Conservation (phyloP, 1,140 invertebrate species). For the Carcinoscorpius rotundicauda region DNA sequence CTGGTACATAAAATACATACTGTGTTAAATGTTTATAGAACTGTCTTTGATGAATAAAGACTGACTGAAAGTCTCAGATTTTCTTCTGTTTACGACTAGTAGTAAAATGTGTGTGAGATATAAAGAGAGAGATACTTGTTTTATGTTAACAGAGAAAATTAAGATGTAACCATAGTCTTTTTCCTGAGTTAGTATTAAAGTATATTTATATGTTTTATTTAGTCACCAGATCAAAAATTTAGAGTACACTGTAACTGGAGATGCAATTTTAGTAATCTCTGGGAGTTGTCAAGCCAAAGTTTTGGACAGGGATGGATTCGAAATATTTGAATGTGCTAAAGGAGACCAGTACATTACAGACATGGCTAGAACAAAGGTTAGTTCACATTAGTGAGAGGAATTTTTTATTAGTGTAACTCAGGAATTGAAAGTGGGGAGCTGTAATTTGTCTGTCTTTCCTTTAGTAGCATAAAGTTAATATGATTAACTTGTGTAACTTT, state of each 20-base stretch:
- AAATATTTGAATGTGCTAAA: slow-evolving; percentile 88
- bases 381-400: slow-evolving; percentile 2
- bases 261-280: slow-evolving; percentile 85
- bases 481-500: neutral
- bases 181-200: slow-evolving; percentile 3
- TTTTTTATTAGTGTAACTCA: neutral
- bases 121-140: no score
- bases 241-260: slow-evolving; percentile 87
- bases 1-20: no score
- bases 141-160: no score
- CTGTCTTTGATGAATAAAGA: no score
- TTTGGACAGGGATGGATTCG: slow-evolving; percentile 89
- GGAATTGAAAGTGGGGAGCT: neutral
- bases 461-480: neutral
- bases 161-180: no score
- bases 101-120: no score
- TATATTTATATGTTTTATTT: slow-evolving; percentile 24
- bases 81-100: no score
- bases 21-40: no score
- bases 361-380: slow-evolving; percentile 73
- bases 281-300: slow-evolving; percentile 79
- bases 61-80: no score
- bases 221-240: slow-evolving; percentile 78
- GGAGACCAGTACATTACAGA: slow-evolving; percentile 90
- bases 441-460: neutral